A percentile compares a stretch with the other conserved stretches of the same genome.
Evolutionary conservation across 1,140 invertebrate species (phyloP).

Genomic region (Papilio helenus): DNA sequence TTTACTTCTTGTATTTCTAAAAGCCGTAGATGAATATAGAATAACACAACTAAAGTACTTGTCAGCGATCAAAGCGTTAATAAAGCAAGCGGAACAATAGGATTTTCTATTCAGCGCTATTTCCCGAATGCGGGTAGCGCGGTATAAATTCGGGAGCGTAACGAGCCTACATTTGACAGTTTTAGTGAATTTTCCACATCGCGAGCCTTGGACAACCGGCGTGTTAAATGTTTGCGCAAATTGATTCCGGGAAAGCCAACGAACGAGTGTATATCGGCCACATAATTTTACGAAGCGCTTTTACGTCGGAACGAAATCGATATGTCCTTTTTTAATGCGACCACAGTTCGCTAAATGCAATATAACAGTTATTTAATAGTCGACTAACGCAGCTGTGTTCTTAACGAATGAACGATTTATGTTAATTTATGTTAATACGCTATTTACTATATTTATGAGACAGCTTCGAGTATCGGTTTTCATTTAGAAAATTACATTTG

Average conservation of each 20-base stretch:
- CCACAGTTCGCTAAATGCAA: conserved; percentile 15
- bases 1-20: not conserved
- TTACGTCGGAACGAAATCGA: conserved; percentile 23
- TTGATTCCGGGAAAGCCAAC: conserved; percentile 27
- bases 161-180: conserved; percentile 37
- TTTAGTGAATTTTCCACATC: conserved; percentile 39
- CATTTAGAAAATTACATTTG: conserved; percentile 2
- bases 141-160: conserved; percentile 33
- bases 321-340: conserved; percentile 27
- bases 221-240: conserved; percentile 28
- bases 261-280: conserved; percentile 21
- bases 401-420: conserved; percentile 2
- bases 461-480: conserved; percentile 6
- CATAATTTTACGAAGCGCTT: conserved; percentile 29
- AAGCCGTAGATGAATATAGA: not conserved
- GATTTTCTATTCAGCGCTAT: conserved; percentile 27
- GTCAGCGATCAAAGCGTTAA: conserved; percentile 18
- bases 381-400: conserved; percentile 16
- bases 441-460: not conserved
- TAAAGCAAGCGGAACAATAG: conserved; percentile 20
- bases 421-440: conserved; percentile 25
- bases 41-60: not conserved
- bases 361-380: not conserved
- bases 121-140: conserved; percentile 11
- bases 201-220: conserved; percentile 20